Percentiles rank a stretch among this genome's conserved stretches.
Conservation (phyloP, 2,797 vertebrate genomes). For the Anguilla obscura region DNA sequence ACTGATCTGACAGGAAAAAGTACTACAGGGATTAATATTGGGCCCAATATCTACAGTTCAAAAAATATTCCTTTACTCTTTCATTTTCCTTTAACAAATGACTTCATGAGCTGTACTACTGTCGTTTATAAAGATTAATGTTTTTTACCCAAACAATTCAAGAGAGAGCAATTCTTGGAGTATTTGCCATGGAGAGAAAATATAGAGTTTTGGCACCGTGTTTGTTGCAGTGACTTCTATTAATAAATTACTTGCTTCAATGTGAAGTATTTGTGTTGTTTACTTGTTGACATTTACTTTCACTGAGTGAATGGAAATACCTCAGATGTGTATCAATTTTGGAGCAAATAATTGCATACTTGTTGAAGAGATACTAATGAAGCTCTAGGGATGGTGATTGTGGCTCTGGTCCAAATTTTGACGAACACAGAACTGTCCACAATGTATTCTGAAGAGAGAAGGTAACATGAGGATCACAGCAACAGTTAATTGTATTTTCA, state of each 20-base stretch:
- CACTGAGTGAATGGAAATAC: not conserved
- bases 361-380: not conserved
- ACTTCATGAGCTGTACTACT: not conserved
- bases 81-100: slow-evolving; percentile 17
- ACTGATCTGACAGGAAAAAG: slow-evolving; percentile 7
- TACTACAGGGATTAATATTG: not conserved
- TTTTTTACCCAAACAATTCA: slow-evolving; percentile 16
- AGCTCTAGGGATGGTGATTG: not conserved
- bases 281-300: not conserved
- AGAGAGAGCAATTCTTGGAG: not conserved
- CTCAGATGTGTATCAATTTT: not conserved
- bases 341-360: no score
- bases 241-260: not conserved
- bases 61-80: not conserved
- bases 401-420: not conserved
- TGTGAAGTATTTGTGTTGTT: not conserved
- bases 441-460: not conserved
- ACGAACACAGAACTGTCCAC: not conserved
- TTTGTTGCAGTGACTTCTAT: not conserved
- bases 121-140: not conserved
- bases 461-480: not conserved
- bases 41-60: not conserved
- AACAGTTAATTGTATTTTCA: not conserved
- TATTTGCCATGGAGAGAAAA: not conserved
- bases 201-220: not conserved